phyloP scores from a whole-genome alignment of 1,140 invertebrate genomes.

The Heliconius himera region DNA sequence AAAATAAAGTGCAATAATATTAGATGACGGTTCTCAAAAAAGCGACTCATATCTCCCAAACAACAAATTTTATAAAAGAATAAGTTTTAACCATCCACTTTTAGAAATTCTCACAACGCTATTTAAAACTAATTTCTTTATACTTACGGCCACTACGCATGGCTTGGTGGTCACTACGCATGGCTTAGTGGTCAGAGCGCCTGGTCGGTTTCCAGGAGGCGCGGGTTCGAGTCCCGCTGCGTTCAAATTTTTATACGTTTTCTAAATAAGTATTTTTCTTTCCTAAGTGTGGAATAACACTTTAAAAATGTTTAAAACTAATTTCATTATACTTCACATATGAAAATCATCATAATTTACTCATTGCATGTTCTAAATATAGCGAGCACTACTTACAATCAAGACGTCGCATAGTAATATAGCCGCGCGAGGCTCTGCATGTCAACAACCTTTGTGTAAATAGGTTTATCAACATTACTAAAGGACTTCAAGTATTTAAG shows the following conservation, averaged over 20 bases:
- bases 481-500: neutral
- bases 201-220: no score
- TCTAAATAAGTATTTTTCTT: no score
- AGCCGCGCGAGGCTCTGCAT: constrained; percentile 15
- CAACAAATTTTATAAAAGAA: neutral
- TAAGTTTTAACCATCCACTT: neutral
- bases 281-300: no score
- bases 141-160: no score
- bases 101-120: neutral
- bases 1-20: no score
- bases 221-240: no score
- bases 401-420: constrained; percentile 21
- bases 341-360: constrained; percentile 9
- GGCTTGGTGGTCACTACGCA: no score
- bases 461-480: constrained; percentile 8
- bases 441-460: constrained; percentile 25
- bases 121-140: neutral
- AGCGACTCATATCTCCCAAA: neutral
- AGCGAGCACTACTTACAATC: constrained; percentile 20
- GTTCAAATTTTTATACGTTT: no score
- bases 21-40: no score
- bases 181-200: no score
- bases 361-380: constrained; percentile 24
- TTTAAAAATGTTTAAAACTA: neutral
- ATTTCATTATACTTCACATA: neutral